Evolutionary conservation across 2,797 vertebrate species (phyloP).

Genomic region (Hirundo rustica): DNA sequence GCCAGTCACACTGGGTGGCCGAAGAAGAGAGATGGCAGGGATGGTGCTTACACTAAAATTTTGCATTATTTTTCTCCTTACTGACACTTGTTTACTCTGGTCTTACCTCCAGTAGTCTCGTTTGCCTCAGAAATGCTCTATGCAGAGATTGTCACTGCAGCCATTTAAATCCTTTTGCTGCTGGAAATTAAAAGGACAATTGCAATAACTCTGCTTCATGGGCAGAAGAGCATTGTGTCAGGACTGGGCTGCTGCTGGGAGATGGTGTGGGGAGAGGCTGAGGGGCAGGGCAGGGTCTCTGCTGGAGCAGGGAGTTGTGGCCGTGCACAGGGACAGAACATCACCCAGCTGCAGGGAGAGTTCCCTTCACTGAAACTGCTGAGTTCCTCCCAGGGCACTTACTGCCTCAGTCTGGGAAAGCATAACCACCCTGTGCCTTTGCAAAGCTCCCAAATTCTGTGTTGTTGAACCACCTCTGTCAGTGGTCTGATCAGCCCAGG

Average conservation of each 20-base stretch:
- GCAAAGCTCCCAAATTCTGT: neutral
- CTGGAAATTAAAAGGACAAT: neutral
- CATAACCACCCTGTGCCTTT: neutral
- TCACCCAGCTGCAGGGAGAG: neutral
- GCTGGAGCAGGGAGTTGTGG: neutral
- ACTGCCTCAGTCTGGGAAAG: neutral
- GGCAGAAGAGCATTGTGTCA: neutral
- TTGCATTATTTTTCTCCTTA: neutral
- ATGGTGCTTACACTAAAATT: neutral
- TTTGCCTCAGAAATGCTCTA: neutral
- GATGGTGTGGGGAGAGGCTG: neutral
- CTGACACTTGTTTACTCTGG: neutral
- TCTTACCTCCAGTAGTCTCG: neutral
- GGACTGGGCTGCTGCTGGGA: neutral
- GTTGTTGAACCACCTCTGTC: neutral
- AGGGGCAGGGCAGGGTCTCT: neutral
- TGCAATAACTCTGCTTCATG: neutral
- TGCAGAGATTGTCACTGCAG: neutral
- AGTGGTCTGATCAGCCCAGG: neutral
- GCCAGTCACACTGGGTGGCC: neutral
- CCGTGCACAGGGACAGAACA: neutral
- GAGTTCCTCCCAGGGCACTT: neutral
- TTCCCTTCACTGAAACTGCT: neutral
- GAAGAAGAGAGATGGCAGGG: neutral
- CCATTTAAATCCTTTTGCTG: neutral